phyloP scores from a whole-genome alignment of 2,113 vertebrate genomes.

The Cervus canadensis region DNA sequence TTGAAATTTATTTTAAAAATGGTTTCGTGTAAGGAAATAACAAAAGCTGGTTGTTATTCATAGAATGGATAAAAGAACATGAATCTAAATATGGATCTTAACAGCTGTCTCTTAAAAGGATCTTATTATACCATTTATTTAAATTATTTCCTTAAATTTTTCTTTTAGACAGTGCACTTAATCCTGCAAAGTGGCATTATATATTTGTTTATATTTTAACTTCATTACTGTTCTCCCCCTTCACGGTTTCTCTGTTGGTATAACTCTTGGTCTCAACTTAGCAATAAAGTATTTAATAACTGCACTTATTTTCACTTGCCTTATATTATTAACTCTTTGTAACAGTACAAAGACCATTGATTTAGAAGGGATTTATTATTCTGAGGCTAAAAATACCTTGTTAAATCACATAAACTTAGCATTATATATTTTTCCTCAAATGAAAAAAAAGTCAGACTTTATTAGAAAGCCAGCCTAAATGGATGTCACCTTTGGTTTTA shows the following conservation, averaged over 20 bases:
- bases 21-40: conserved; percentile 70
- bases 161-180: conserved; percentile 60
- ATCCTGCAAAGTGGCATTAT: conserved; percentile 43
- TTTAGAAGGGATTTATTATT: conserved; percentile 64
- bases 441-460: conserved; percentile 67
- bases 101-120: conserved; percentile 57
- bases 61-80: conserved; percentile 65
- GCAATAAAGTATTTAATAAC: conserved; percentile 74
- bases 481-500: conserved; percentile 82
- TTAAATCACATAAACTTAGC: conserved; percentile 78
- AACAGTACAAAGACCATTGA: conserved; percentile 50
- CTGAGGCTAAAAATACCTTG: conserved; percentile 72
- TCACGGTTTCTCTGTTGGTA: conserved; percentile 54
- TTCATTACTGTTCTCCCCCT: conserved; percentile 4
- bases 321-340: conserved; percentile 75
- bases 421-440: conserved; percentile 78
- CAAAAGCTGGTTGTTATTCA: conserved; percentile 67
- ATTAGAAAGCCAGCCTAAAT: conserved; percentile 78
- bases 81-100: conserved; percentile 63
- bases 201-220: conserved; percentile 60
- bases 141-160: conserved; percentile 64
- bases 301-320: conserved; percentile 51
- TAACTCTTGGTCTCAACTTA: conserved; percentile 65
- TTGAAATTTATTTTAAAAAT: conserved; percentile 72
- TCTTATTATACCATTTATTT: conserved; percentile 65